Evolutionary conservation across 37 sponge, comb jelly and placozoan genomes (phyloP).

Genomic region (Trichoplax adhaerens): DNA sequence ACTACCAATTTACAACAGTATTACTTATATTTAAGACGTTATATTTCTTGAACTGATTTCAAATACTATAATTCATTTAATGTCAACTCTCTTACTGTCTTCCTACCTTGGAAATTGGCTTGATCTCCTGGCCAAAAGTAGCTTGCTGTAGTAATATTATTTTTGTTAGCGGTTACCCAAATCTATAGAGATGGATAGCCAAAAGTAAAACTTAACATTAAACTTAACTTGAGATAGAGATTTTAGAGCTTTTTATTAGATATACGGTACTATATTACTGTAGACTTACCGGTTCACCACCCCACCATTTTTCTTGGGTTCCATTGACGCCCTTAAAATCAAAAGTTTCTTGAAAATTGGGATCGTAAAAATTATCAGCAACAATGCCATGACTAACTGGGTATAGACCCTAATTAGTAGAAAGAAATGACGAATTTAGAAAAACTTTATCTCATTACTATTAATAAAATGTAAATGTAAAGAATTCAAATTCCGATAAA

Average conservation of each 20-base stretch:
- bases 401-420: constrained; percentile 42
- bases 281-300: constrained; percentile 66
- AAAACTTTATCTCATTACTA: too few relatives aligned
- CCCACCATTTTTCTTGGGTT: constrained; percentile 66
- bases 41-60: too few relatives aligned
- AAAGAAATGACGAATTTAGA: too few relatives aligned
- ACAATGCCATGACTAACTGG: constrained; percentile 87
- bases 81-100: too few relatives aligned
- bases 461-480: too few relatives aligned
- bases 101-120: constrained; percentile 11
- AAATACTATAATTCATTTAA: too few relatives aligned
- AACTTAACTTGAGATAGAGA: background rate
- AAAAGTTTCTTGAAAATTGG: constrained; percentile 44
- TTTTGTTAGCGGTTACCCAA: constrained; percentile 55
- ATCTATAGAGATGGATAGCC: constrained; percentile 14
- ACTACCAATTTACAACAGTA: too few relatives aligned
- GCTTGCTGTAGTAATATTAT: constrained; percentile 34
- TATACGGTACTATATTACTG: background rate
- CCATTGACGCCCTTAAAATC: background rate
- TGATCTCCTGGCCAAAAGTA: constrained; percentile 88
- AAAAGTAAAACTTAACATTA: constrained; percentile 1
- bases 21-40: too few relatives aligned
- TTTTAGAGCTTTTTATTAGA: background rate
- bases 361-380: constrained; percentile 52
- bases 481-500: too few relatives aligned